These are phyloP conservation scores for Acholoe squamosa DNA, from an alignment of 2,888 invertebrate species.

Conservation along the genomic window DNA sequence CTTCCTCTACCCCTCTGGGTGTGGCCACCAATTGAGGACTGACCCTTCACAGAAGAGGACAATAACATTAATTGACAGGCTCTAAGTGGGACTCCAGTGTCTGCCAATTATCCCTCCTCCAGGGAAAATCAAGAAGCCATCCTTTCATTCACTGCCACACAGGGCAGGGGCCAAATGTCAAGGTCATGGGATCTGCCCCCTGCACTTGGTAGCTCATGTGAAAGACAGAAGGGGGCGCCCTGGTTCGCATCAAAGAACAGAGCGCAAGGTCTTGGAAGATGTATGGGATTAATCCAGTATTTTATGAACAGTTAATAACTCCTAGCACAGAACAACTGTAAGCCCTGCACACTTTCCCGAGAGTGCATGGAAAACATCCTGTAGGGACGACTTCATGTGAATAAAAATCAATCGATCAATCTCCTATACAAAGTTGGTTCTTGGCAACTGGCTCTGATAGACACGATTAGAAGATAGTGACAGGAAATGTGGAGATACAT, in stretches of 20 bases:
- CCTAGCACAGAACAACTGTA: no score
- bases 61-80: conserved; percentile 13
- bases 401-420: no score
- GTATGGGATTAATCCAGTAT: no score
- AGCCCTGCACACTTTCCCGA: no score
- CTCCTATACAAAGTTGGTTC: no score
- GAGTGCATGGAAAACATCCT: no score
- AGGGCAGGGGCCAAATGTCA: not conserved
- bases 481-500: not conserved
- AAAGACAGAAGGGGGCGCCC: not conserved
- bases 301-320: no score
- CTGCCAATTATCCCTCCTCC: not conserved
- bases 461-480: no score
- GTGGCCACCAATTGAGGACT: not conserved
- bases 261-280: not conserved
- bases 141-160: not conserved
- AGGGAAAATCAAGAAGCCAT: not conserved
- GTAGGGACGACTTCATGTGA: no score
- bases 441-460: no score
- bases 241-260: not conserved
- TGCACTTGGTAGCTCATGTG: not conserved
- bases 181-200: not conserved
- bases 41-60: not conserved
- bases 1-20: not conserved
- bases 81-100: not conserved